These are phyloP conservation scores for Diplogasteroides magnus DNA, from an alignment of 1,140 invertebrate genomes.

Conservation along the genomic window DNA sequence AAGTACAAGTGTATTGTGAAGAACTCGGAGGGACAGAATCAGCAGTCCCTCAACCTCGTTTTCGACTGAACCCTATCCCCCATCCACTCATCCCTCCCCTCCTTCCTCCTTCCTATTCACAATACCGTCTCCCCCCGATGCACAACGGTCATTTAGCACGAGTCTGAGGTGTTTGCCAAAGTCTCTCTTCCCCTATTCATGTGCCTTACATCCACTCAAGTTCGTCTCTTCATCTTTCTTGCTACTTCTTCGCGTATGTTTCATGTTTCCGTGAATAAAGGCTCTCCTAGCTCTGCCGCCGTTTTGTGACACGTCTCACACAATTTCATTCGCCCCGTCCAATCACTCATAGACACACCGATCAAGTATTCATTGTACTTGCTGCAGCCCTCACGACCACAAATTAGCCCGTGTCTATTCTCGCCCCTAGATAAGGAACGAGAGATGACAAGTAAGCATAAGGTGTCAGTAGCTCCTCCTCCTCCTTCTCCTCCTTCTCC, in stretches of 20 bases:
- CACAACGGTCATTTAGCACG: too few relatives aligned
- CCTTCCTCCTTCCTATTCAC: too few relatives aligned
- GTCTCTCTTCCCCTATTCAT: background rate
- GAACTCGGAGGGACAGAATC: constrained; percentile 48
- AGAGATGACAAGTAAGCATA: constrained; percentile 7
- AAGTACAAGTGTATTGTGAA: constrained; percentile 54
- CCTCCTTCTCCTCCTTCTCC: background rate
- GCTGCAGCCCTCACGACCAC: too few relatives aligned
- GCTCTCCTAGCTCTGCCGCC: too few relatives aligned
- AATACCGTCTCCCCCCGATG: too few relatives aligned
- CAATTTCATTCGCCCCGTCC: too few relatives aligned
- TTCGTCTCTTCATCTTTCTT: background rate
- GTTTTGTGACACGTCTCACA: too few relatives aligned
- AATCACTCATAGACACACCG: too few relatives aligned
- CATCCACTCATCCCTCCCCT: background rate
- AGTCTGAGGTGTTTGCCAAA: background rate
- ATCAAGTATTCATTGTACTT: too few relatives aligned
- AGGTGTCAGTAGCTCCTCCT: constrained; percentile 10
- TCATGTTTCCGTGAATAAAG: too few relatives aligned
- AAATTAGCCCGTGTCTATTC: too few relatives aligned
- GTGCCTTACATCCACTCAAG: constrained; percentile 5
- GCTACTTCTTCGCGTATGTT: background rate
- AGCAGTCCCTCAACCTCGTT: constrained; percentile 48
- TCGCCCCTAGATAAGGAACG: background rate
- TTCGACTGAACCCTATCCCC: constrained; percentile 36